Conservation (phyloP, 2,888 invertebrate genomes). For the Pseudoips prasinana region DNA sequence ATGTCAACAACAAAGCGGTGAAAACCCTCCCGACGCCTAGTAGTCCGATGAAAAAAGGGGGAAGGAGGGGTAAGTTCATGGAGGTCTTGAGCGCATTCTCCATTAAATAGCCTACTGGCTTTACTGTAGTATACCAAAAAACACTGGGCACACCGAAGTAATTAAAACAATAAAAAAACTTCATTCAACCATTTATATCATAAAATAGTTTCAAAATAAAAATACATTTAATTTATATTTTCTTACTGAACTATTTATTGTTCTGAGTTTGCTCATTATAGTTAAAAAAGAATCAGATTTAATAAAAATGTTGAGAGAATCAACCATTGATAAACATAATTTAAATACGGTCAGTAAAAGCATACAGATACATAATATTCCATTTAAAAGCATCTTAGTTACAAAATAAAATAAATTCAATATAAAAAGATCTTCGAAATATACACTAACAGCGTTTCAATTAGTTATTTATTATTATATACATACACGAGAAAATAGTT, state of each 20-base stretch:
- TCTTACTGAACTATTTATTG: conserved; percentile 67
- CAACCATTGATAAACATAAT: conserved; percentile 22
- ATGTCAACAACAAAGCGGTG: no score
- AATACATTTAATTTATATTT: conserved; percentile 61
- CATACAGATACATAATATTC: conserved; percentile 43
- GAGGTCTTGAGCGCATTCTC: no score
- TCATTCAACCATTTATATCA: conserved; percentile 69
- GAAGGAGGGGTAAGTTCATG: no score
- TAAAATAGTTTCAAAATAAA: conserved; percentile 55
- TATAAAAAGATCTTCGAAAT: conserved; percentile 59
- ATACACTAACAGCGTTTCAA: conserved; percentile 53
- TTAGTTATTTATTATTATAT: conserved; percentile 44
- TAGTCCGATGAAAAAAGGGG: no score
- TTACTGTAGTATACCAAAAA: no score
- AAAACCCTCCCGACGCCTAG: no score
- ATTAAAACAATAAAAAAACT: conserved; percentile 38
- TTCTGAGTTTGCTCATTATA: conserved; percentile 60
- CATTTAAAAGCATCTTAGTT: conserved; percentile 48
- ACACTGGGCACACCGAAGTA: no score
- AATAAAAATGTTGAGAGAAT: conserved; percentile 20
- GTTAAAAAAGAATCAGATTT: conserved; percentile 28
- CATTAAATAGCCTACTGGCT: no score
- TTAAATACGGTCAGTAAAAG: conserved; percentile 45
- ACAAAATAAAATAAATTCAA: conserved; percentile 57
- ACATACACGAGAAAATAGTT: conserved; percentile 58